A percentile compares a stretch with the other conserved stretches of the same genome.
phyloP scores from a whole-genome alignment of 2,113 vertebrate species.

The Aspiorhynchus laticeps region DNA sequence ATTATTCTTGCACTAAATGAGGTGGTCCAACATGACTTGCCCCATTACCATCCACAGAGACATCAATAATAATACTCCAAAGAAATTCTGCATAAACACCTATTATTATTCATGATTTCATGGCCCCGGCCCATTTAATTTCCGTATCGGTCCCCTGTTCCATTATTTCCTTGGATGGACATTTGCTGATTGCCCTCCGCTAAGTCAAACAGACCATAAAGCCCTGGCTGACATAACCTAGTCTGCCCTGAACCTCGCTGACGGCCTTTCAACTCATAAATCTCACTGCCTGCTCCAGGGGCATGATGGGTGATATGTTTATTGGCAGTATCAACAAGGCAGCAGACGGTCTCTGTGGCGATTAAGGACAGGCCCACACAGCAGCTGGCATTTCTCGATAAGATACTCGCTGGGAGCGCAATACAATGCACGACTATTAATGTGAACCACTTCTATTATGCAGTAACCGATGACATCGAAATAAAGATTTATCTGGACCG shows the following conservation, averaged over 20 bases:
- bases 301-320: constrained; percentile 73
- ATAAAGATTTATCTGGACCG: constrained; percentile 56
- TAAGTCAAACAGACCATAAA: constrained; percentile 69
- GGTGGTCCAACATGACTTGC: not conserved
- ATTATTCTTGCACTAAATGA: not conserved
- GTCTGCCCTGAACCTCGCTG: constrained; percentile 59
- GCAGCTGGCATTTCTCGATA: constrained; percentile 69
- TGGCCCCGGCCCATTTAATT: constrained; percentile 48
- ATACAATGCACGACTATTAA: constrained; percentile 8
- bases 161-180: constrained; percentile 62
- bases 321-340: constrained; percentile 73
- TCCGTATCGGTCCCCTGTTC: constrained; percentile 56
- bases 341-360: constrained; percentile 66
- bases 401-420: constrained; percentile 58
- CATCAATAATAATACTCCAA: constrained; percentile 34
- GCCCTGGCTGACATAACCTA: constrained; percentile 60
- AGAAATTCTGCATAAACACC: constrained; percentile 58
- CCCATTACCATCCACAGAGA: constrained; percentile 32
- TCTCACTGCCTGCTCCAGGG: constrained; percentile 60
- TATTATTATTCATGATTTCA: constrained; percentile 58
- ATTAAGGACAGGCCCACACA: constrained; percentile 67
- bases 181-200: constrained; percentile 62
- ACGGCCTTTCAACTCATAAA: constrained; percentile 65
- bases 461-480: constrained; percentile 47
- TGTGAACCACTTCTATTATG: constrained; percentile 43